phyloP scores from a whole-genome alignment of 2,888 invertebrate genomes.

The Scaptomyza reducta region DNA sequence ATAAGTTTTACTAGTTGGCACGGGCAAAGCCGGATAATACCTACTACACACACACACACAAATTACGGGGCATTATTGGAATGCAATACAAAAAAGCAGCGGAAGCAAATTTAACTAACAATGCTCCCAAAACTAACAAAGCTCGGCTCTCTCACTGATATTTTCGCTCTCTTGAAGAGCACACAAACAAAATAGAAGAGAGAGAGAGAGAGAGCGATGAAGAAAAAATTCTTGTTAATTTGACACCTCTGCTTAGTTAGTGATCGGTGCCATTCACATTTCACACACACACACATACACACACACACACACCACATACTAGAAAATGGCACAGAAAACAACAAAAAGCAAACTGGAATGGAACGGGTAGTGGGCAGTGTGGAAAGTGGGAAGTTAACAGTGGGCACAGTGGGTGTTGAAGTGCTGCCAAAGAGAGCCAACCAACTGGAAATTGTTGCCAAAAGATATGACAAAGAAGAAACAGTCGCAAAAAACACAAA shows the following conservation, averaged over 20 bases:
- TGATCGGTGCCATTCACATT: conserved; percentile 15
- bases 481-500: not conserved
- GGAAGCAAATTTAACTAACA: conserved; percentile 8
- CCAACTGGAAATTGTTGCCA: conserved; percentile 63
- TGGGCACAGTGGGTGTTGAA: conserved; percentile 25
- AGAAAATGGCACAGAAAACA: conserved; percentile 23
- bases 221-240: conserved; percentile 5
- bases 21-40: conserved; percentile 2
- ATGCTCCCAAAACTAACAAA: conserved; percentile 2
- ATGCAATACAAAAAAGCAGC: conserved; percentile 8
- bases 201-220: too few species aligned
- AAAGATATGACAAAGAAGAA: conserved; percentile 1
- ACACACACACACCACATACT: too few species aligned
- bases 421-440: conserved; percentile 52
- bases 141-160: not conserved
- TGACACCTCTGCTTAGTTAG: conserved; percentile 16
- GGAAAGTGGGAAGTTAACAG: conserved; percentile 17
- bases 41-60: not conserved
- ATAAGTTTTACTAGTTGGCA: too few species aligned
- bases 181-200: not conserved
- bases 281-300: too few species aligned
- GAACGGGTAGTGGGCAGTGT: conserved; percentile 23
- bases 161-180: not conserved
- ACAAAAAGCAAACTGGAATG: conserved; percentile 21
- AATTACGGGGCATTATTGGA: conserved; percentile 1